Evolutionary conservation across 2,113 vertebrate genomes (phyloP), one percentile per base, ranked within the genome.

Genomic region (Cavia porcellus): DNA sequence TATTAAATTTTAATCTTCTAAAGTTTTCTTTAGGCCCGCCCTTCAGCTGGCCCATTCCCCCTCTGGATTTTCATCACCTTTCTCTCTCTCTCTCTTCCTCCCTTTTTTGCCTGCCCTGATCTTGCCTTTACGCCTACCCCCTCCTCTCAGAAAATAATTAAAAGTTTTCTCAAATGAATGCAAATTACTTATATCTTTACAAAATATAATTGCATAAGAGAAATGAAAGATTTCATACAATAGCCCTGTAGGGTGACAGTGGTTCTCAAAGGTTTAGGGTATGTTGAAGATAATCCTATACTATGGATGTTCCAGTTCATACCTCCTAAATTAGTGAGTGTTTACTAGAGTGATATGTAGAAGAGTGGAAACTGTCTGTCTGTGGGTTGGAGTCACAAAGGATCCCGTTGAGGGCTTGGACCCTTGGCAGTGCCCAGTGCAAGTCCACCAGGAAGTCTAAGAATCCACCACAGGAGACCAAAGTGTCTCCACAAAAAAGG

Each of bases 1-100:
- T 57, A 57, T 17, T 57, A 57, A 57, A 57, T 19, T 55, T 19
- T 57, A 57, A 57, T 57, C 55, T 57, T 57, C 0, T 1, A 57
- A 57, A 57, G 55, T 57, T 57, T 57, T 57, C 15, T 19, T 98
- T 98, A 98, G 97, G 96, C 98, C 98, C 97, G 95, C 94, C 90
- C 75, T 62, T 14, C 57, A 59, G 77, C 92, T 85, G 94, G 95
- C 96, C 97, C 96, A 89, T 96, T 89, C 94, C 94, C 94, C 87
- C 97, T 95, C 86, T 52, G 94, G 96, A 94, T 92, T 59, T 92
- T 86, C 91, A 87, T 55, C 11, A 25, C n/a, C 91, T 15, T 24
- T 28, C 42, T 28, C 38, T 47, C 42, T 25, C 74, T 47, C 5
- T 42, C 38, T 68, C 9, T 55, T 97, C 96, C 95, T 97, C 96